A percentile compares a stretch with the other conserved stretches of the same genome.
phyloP scores from a whole-genome alignment of 2,797 vertebrate genomes.

The Chaenodraco wilsoni region DNA sequence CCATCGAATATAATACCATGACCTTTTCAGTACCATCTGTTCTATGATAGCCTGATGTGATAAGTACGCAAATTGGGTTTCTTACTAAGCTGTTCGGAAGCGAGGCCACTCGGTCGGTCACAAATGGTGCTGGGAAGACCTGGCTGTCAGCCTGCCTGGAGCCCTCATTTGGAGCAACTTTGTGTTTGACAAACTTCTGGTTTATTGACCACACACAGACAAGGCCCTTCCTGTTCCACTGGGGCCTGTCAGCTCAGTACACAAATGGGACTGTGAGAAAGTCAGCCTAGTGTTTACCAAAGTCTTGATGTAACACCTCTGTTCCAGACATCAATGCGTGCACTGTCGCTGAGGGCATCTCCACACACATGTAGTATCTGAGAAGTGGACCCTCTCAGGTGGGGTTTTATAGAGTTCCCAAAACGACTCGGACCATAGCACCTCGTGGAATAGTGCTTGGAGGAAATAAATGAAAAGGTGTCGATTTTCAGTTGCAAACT shows the following conservation, averaged over 20 bases:
- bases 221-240: constrained; percentile 81
- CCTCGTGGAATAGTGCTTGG: background rate
- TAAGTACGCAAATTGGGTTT: constrained; percentile 37
- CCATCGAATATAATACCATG: background rate
- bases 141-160: constrained; percentile 58
- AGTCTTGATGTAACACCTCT: constrained; percentile 82
- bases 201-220: constrained; percentile 85
- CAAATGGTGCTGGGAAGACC: constrained; percentile 68
- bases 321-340: constrained; percentile 80
- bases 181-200: constrained; percentile 85
- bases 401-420: constrained; percentile 24
- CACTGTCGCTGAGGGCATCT: constrained; percentile 76
- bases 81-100: constrained; percentile 31
- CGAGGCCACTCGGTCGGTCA: constrained; percentile 25
- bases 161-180: constrained; percentile 78
- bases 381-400: constrained; percentile 48
- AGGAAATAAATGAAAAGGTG: constrained; percentile 6
- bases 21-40: constrained; percentile 9
- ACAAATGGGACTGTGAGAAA: constrained; percentile 83
- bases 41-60: constrained; percentile 7
- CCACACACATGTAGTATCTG: constrained; percentile 69
- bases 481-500: background rate
- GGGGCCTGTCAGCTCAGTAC: constrained; percentile 75
- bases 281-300: constrained; percentile 80
- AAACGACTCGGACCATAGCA: constrained; percentile 8